Conservation (phyloP, 2,113 vertebrate species). For the Nansenia antarctica region DNA sequence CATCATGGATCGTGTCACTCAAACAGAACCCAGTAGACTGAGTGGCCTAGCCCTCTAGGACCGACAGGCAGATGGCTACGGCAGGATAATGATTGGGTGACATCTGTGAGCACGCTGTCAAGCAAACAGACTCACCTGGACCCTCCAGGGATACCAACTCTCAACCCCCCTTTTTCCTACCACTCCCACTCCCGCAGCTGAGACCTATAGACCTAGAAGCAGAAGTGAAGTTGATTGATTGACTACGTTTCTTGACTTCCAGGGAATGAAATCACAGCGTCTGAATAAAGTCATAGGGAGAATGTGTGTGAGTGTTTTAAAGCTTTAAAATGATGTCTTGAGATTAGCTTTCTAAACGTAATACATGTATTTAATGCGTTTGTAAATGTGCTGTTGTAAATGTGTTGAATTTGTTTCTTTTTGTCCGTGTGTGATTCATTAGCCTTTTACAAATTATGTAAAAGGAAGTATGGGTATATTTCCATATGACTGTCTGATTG, state of each 20-base stretch:
- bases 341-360: background rate
- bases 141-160: conserved; percentile 46
- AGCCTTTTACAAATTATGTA: too few relatives aligned
- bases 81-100: conserved; percentile 65
- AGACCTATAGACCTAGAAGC: conserved; percentile 39
- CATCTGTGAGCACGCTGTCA: conserved; percentile 71
- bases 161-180: conserved; percentile 7
- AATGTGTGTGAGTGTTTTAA: conserved; percentile 43
- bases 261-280: conserved; percentile 47
- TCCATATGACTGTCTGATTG: too few relatives aligned
- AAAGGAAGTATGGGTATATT: too few relatives aligned
- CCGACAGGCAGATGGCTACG: conserved; percentile 68
- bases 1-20: conserved; percentile 51
- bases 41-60: conserved; percentile 61
- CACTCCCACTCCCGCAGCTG: conserved; percentile 36
- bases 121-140: conserved; percentile 62
- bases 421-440: too few relatives aligned
- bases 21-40: conserved; percentile 51
- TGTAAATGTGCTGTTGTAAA: too few relatives aligned
- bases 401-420: too few relatives aligned
- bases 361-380: too few relatives aligned
- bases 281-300: conserved; percentile 46
- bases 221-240: conserved; percentile 60
- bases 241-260: conserved; percentile 49
- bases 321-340: conserved; percentile 15